These are phyloP conservation scores for Lapara coniferarum DNA, from an alignment of 2,888 invertebrate genomes.

Conservation along the genomic window DNA sequence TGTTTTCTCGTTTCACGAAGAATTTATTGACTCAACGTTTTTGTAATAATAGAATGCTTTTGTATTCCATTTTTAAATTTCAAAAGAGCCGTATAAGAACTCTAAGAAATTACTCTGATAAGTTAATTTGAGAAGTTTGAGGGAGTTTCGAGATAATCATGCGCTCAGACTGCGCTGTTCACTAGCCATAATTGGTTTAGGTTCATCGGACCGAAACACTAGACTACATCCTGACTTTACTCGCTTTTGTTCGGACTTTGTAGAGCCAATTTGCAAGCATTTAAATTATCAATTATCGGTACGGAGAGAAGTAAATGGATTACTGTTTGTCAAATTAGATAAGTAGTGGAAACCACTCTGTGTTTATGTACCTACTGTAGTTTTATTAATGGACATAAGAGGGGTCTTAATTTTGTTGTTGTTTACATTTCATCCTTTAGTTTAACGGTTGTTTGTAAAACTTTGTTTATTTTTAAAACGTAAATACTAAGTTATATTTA, in stretches of 20 bases:
- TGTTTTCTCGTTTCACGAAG: neutral
- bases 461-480: no score
- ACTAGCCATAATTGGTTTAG: slow-evolving; percentile 24
- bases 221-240: neutral
- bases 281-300: neutral
- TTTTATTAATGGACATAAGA: no score
- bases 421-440: no score
- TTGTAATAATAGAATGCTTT: slow-evolving; percentile 22
- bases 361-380: neutral
- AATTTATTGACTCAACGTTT: slow-evolving; percentile 2
- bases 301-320: no score
- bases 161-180: slow-evolving; percentile 14
- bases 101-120: slow-evolving; percentile 19
- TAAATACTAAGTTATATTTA: no score
- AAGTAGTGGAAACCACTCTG: neutral
- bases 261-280: neutral
- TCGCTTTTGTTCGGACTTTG: neutral
- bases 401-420: no score
- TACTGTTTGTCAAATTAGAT: neutral
- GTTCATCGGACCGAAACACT: slow-evolving; percentile 16
- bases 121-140: slow-evolving; percentile 25
- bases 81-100: slow-evolving; percentile 19
- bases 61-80: slow-evolving; percentile 20
- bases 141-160: slow-evolving; percentile 24
- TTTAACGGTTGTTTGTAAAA: no score